Evolutionary conservation across 2,113 vertebrate genomes (phyloP), one percentile per base, ranked within the genome.

Genomic region (Macrotis lagotis): DNA sequence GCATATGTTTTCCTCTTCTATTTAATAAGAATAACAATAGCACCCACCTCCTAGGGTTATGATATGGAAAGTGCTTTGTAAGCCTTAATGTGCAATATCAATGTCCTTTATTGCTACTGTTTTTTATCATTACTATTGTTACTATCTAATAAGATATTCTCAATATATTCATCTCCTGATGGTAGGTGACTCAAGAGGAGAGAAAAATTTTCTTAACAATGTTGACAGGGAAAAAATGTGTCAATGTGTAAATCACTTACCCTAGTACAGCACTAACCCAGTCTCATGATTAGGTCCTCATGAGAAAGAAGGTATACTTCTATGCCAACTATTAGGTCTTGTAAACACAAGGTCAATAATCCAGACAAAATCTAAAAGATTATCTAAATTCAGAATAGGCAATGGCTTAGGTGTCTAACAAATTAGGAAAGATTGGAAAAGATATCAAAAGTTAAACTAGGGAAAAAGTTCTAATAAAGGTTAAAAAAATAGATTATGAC

Each of bases 391-490:
- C 49, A 88, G 52, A 91, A 31, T n/a, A 48, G 1, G 50, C 50
- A 83, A 90, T 83, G 91, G 93, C 37, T 90, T 47, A 50, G 74
- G n/a, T 8, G 48, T 47, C 50, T 48, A 91, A 25, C 50, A 96
- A 90, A n/a, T 83, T 50, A 31, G 50, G n/a, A 53, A 89, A 53
- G 10, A 26, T 0, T 91, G 92, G 24, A 44, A 83, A 44, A 44
- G 16, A 83, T 83, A 24, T 83, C 4, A 83, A 83, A 83, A 91
- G 48, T 14, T 37, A 92, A 88, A 83, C 88, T 8, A 92, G 90
- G 90, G 91, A 53, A 96, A n/a, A 44, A 74, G 37, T 44, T 19
- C 1, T 24, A 22, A 24, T 8, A 5, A 44, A 83, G 6, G n/a
- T 1, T 44, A 1, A 22, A 44, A 44, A 22, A 44, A n/a, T n/a